Percentiles rank a stretch among this genome's conserved stretches.
These are phyloP conservation scores for Euproctis similis DNA, from an alignment of 2,888 invertebrate species.

Conservation along the genomic window DNA sequence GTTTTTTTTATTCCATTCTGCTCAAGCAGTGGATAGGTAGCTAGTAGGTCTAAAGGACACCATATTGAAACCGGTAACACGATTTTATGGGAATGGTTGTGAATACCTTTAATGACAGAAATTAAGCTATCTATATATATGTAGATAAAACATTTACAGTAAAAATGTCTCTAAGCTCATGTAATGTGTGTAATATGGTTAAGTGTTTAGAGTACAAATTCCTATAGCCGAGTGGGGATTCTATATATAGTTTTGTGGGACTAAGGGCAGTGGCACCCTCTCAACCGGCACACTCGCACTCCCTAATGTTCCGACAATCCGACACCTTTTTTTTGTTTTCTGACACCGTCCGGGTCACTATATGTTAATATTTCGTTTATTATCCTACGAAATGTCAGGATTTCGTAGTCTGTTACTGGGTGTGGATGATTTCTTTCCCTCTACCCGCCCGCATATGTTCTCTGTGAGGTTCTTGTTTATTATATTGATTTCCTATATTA, in stretches of 20 bases:
- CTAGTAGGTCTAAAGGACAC: too few relatives aligned
- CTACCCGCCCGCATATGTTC: slow-evolving; percentile 58
- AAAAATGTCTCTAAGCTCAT: too few relatives aligned
- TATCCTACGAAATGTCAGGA: too few relatives aligned
- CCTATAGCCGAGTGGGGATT: slow-evolving; percentile 12
- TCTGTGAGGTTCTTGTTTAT: slow-evolving; percentile 36
- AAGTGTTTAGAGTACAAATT: slow-evolving; percentile 55
- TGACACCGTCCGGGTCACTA: slow-evolving; percentile 36
- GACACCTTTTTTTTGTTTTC: slow-evolving; percentile 38
- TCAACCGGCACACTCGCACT: slow-evolving; percentile 32
- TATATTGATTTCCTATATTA: slow-evolving; percentile 39
- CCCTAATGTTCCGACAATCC: slow-evolving; percentile 17
- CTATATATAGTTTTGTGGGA: slow-evolving; percentile 34
- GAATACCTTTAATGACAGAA: too few relatives aligned
- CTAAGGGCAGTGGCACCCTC: slow-evolving; percentile 42
- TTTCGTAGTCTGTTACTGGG: slow-evolving; percentile 25
- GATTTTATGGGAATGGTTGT: too few relatives aligned
- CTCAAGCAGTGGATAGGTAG: too few relatives aligned
- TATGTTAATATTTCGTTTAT: slow-evolving; percentile 57
- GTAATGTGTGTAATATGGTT: slow-evolving; percentile 25
- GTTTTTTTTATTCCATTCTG: too few relatives aligned
- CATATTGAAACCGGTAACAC: too few relatives aligned
- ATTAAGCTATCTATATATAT: too few relatives aligned
- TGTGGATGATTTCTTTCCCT: slow-evolving; percentile 34
- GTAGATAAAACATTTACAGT: too few relatives aligned